These are phyloP conservation scores for Ridgeia piscesae DNA, from an alignment of 1,140 invertebrate species.

Conservation along the genomic window DNA sequence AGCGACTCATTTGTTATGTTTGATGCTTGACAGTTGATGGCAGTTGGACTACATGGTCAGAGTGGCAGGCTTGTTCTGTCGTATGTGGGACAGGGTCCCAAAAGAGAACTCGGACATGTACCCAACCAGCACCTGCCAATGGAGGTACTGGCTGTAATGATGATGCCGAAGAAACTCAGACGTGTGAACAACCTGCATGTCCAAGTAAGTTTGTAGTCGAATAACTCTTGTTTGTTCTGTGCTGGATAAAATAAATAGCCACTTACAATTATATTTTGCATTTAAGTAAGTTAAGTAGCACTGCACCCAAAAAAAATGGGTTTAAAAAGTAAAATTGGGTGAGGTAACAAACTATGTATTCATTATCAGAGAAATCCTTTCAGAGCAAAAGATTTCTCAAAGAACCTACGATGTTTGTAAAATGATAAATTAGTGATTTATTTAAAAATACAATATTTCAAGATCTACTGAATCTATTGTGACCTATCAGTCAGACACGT, in stretches of 20 bases:
- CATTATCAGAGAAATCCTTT: no score
- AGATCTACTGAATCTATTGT: no score
- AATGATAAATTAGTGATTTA: no score
- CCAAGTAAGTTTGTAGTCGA: neutral
- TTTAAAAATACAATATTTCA: no score
- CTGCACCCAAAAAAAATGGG: no score
- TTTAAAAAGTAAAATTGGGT: no score
- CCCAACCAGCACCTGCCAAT: conserved; percentile 27
- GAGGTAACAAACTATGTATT: no score
- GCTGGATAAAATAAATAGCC: neutral
- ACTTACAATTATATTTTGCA: no score
- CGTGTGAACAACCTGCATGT: neutral
- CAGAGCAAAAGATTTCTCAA: no score
- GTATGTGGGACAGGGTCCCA: conserved; percentile 29
- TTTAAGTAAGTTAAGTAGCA: no score
- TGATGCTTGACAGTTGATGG: conserved; percentile 23
- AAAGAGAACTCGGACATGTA: conserved; percentile 30
- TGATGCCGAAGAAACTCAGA: neutral
- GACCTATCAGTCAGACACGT: no score
- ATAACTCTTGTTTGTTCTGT: neutral
- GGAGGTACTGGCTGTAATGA: conserved; percentile 28
- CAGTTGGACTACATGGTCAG: conserved; percentile 22
- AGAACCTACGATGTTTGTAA: no score
- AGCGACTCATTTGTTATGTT: neutral
- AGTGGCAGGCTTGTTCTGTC: conserved; percentile 25